A percentile compares a stretch with the other conserved stretches of the same genome.
Evolutionary conservation across 2,113 vertebrate species (phyloP).

Genomic region (Tychaedon coryphoeus): DNA sequence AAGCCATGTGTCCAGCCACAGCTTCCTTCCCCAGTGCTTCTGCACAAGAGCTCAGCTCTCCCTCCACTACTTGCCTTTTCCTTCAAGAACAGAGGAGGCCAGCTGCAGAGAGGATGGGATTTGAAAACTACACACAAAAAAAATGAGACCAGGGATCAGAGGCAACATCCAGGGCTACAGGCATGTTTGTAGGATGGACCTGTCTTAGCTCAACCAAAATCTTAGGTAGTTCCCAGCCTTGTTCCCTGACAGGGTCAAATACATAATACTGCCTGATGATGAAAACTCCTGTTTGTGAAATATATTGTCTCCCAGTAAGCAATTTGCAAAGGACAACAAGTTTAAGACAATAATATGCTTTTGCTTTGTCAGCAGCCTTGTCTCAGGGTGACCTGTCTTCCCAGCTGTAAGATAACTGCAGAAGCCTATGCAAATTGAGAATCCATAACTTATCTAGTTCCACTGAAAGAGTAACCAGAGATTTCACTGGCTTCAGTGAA

Average conservation of each 20-base stretch:
- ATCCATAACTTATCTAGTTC: not conserved
- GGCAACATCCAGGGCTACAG: not conserved
- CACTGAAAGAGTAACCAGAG: not conserved
- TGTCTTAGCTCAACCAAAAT: not conserved
- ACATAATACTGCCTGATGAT: not conserved
- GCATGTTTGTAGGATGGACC: rapidly evolving
- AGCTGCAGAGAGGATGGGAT: not conserved
- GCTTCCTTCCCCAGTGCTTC: not conserved
- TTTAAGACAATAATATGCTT: not conserved
- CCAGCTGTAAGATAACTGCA: not conserved
- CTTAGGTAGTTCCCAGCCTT: not conserved
- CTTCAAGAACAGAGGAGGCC: rapidly evolving
- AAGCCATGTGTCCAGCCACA: not conserved
- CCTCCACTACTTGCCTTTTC: not conserved
- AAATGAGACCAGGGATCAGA: not conserved
- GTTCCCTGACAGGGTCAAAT: not conserved
- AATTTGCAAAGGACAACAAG: not conserved
- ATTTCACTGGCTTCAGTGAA: not conserved
- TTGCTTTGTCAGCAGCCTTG: not conserved
- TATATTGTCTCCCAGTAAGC: not conserved
- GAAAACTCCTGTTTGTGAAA: not conserved
- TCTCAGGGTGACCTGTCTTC: not conserved
- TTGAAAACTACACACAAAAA: not conserved
- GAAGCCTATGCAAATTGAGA: not conserved
- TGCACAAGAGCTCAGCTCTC: not conserved